Conservation (phyloP, 2,797 vertebrate species). For the Setipinna tenuifilis region DNA sequence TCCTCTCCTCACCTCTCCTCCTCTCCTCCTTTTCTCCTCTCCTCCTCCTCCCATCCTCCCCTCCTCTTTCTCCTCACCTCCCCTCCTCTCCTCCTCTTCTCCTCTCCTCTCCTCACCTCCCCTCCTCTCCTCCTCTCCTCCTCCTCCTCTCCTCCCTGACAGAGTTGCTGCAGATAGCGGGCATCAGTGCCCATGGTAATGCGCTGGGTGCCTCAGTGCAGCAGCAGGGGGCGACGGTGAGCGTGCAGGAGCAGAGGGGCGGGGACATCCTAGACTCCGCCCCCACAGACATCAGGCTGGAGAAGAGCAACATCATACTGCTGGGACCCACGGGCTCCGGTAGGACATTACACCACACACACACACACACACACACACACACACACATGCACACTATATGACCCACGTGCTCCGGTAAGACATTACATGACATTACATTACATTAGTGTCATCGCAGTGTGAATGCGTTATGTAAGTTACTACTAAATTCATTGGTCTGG, state of each 20-base stretch:
- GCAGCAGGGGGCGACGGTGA: slow-evolving; percentile 83
- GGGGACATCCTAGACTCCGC: slow-evolving; percentile 84
- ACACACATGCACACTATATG: slow-evolving; percentile 45
- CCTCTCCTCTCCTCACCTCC: not conserved
- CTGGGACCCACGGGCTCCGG: slow-evolving; percentile 90
- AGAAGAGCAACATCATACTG: slow-evolving; percentile 90
- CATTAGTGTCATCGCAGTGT: no score
- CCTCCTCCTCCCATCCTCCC: not conserved
- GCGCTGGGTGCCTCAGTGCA: slow-evolving; percentile 87
- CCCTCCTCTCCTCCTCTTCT: not conserved
- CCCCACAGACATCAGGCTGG: slow-evolving; percentile 85
- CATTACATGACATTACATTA: no score
- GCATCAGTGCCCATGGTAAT: slow-evolving; percentile 86
- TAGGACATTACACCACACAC: no score
- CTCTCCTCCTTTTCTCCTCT: not conserved
- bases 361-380: no score
- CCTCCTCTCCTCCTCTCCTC: not conserved
- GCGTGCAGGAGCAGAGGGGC: slow-evolving; percentile 84
- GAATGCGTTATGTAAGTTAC: not conserved
- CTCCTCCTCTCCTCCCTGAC: not conserved
- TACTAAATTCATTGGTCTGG: no score
- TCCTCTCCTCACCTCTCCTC: not conserved
- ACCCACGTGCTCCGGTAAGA: slow-evolving; percentile 89
- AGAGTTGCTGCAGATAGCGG: slow-evolving; percentile 88
- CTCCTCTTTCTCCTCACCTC: not conserved